Evolutionary conservation across 30 jellyfish, hydroid and myxozoan species (phyloP).

Genomic region (Euphysa ruthae): DNA sequence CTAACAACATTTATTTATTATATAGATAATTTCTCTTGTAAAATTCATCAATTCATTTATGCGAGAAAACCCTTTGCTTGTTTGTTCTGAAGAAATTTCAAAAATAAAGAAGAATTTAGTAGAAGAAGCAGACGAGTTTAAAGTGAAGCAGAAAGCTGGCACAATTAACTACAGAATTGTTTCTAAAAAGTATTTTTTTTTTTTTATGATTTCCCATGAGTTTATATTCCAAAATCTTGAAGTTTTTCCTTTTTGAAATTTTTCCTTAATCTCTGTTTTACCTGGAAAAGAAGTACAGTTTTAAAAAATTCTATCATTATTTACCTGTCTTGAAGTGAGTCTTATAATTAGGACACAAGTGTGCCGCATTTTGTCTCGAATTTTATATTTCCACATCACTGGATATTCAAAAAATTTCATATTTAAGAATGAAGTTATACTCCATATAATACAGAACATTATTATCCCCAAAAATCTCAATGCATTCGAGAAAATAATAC

Average conservation of each 20-base stretch:
- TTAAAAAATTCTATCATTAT: too few species aligned
- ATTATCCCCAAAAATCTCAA: too few species aligned
- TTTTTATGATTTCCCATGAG: too few species aligned
- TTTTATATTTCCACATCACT: too few species aligned
- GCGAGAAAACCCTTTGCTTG: slow-evolving; percentile 63
- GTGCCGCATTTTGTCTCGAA: too few species aligned
- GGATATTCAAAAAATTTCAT: too few species aligned
- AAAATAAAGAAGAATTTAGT: slow-evolving; percentile 47
- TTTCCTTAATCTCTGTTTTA: not conserved
- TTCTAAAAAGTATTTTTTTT: slow-evolving; percentile 35
- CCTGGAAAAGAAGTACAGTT: not conserved
- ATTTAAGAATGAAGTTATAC: too few species aligned
- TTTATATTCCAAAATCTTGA: not conserved
- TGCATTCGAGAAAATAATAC: too few species aligned
- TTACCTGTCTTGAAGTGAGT: too few species aligned
- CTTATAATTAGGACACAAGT: too few species aligned
- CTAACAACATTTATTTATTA: too few species aligned
- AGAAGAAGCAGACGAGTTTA: slow-evolving; percentile 54
- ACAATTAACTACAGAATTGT: slow-evolving; percentile 34
- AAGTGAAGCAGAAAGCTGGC: slow-evolving; percentile 72
- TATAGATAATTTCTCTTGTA: slow-evolving; percentile 52
- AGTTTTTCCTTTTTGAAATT: not conserved
- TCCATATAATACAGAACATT: too few species aligned
- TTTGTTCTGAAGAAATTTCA: slow-evolving; percentile 74
- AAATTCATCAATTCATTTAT: slow-evolving; percentile 44